These are phyloP conservation scores for Lepidocyrtinus sp. DNA, from an alignment of 2,888 invertebrate species.

Conservation along the genomic window DNA sequence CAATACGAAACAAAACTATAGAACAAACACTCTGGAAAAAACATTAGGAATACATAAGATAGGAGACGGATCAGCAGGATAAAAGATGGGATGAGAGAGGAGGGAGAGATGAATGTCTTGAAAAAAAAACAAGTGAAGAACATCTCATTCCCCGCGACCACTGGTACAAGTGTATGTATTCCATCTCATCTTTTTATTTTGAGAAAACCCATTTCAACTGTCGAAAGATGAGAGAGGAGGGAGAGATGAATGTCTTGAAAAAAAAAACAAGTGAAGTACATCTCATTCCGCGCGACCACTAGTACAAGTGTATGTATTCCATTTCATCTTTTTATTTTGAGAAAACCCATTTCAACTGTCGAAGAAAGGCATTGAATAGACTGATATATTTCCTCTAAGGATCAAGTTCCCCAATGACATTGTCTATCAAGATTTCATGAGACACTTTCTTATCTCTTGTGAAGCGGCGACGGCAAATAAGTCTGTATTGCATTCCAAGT, in stretches of 20 bases:
- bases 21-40: not conserved
- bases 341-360: conserved; percentile 46
- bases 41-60: conserved; percentile 3
- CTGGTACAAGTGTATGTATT: conserved; percentile 54
- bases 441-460: too few species aligned
- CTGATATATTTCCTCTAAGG: conserved; percentile 60
- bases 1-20: not conserved
- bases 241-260: conserved; percentile 51
- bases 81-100: conserved; percentile 25
- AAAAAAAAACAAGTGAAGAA: conserved; percentile 53
- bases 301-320: conserved; percentile 53
- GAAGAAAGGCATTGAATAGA: conserved; percentile 54
- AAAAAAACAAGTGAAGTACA: conserved; percentile 51
- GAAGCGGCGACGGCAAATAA: too few species aligned
- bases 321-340: conserved; percentile 8
- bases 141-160: conserved; percentile 47
- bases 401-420: conserved; percentile 58
- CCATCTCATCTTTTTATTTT: conserved; percentile 12
- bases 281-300: conserved; percentile 48
- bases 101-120: conserved; percentile 47
- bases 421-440: conserved; percentile 61
- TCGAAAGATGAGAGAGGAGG: conserved; percentile 3
- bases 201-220: conserved; percentile 42
- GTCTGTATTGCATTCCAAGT: too few species aligned
- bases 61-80: conserved; percentile 1